Evolutionary conservation across 2,888 invertebrate genomes (phyloP), one percentile per base, ranked within the genome.

Genomic region (Toxonevra muliebris): DNA sequence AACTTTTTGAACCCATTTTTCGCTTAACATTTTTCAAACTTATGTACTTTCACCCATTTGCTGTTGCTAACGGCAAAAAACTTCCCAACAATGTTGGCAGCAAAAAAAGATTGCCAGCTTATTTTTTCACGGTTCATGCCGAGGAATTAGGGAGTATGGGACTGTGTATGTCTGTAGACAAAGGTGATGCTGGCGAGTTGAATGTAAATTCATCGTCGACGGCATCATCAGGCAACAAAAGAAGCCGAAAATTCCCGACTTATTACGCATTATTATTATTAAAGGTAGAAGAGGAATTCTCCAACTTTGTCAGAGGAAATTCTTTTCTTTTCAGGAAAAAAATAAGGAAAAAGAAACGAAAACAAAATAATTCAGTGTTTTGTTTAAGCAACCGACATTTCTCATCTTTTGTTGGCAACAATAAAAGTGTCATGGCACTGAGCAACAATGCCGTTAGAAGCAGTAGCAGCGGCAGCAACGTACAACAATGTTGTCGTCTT

Each of bases 371-470:
- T 48, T 13, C 48, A 48, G n/a, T 48, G 48, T 48, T 48, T 48
- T 48, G 48, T 15, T 48, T 48, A n/a, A 48, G 11, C 15, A 15
- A 13, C 9, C n/a, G 15, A 15, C 48, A 48, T 48, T 48, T 48
- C 61, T 61, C 61, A 60, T 66, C 66, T 66, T 66, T 66, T 66
- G 61, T 66, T 61, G 66, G 45, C 61, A 66, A 66, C 66, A 66
- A 66, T 66, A 45, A 55, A 61, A 61, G 66, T 48, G 55, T 54
- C 66, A 65, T 30, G 60, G 61, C 61, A 55, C 48, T 54, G 43
- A 58, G 53, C 61, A 57, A 20, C 60, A 54, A 17, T 45, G 43
- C 30, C 15, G n/a, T 30, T 5, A 48, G 48, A n/a, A 10, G 15
- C 48, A 11, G 15, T 1, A 54, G 12, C 54, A 48, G 48, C 65